Percentiles rank a stretch among this genome's conserved stretches.
These are phyloP conservation scores for Mimas tiliae DNA, from an alignment of 2,888 invertebrate genomes.

Conservation along the genomic window DNA sequence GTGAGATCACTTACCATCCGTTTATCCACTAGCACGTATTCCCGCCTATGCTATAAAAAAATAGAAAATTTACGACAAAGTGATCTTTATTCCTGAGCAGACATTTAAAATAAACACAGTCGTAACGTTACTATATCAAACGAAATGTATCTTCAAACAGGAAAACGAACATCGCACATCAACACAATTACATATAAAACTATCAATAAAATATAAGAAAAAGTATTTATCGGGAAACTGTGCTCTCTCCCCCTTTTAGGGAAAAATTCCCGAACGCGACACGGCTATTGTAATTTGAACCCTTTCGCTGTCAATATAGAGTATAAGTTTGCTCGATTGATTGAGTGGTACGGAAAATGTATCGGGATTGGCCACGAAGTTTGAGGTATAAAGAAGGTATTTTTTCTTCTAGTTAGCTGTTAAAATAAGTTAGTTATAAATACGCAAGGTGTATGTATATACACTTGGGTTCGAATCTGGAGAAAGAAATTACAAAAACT, in stretches of 20 bases:
- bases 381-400: not conserved
- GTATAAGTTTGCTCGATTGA: conserved; percentile 46
- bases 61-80: not conserved
- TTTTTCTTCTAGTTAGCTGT: not conserved
- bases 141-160: not conserved
- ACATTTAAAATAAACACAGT: conserved; percentile 11
- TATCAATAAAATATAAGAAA: conserved; percentile 35
- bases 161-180: not conserved
- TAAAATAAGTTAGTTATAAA: not conserved
- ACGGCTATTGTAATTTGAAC: conserved; percentile 45
- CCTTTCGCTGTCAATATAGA: conserved; percentile 45
- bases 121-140: conserved; percentile 7
- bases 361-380: conserved; percentile 3
- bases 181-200: conserved; percentile 24
- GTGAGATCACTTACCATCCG: too few relatives aligned
- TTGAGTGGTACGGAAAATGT: conserved; percentile 39
- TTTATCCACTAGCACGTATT: too few relatives aligned
- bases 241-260: conserved; percentile 39
- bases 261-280: conserved; percentile 28
- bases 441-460: not conserved
- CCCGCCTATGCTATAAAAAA: too few relatives aligned
- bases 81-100: not conserved
- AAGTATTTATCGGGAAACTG: conserved; percentile 48
- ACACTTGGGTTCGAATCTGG: too few relatives aligned
- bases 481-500: too few relatives aligned